These are phyloP conservation scores for Clusia tigrina DNA, from an alignment of 2,888 invertebrate species.

Conservation along the genomic window DNA sequence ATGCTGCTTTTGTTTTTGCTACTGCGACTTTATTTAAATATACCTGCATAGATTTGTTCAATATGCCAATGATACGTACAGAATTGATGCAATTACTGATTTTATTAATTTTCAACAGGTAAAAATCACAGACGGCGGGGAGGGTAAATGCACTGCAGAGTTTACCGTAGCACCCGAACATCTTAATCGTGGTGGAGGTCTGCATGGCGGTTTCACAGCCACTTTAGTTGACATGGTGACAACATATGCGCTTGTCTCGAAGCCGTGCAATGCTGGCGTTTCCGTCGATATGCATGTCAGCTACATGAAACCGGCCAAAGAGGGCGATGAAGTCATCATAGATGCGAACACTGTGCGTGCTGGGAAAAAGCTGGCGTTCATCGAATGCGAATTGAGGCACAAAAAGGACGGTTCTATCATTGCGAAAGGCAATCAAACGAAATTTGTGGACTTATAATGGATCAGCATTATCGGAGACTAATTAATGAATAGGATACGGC, in stretches of 20 bases:
- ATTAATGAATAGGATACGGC: too few species aligned
- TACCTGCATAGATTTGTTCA: too few species aligned
- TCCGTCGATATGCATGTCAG: constrained; percentile 86
- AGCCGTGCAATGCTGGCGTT: constrained; percentile 74
- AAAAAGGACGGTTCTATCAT: constrained; percentile 76
- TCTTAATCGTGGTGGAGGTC: constrained; percentile 74
- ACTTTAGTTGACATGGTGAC: constrained; percentile 77
- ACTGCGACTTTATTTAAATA: too few species aligned
- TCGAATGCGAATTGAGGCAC: constrained; percentile 80
- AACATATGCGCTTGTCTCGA: constrained; percentile 77
- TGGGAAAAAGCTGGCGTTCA: constrained; percentile 81
- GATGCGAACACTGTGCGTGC: constrained; percentile 78
- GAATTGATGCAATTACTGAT: too few species aligned
- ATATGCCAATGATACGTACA: too few species aligned
- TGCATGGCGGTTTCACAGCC: constrained; percentile 87
- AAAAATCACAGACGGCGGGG: constrained; percentile 66
- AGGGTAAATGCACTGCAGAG: constrained; percentile 78
- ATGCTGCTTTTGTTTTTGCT: too few species aligned
- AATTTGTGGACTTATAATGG: constrained; percentile 67
- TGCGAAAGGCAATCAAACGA: constrained; percentile 85
- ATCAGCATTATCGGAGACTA: too few species aligned
- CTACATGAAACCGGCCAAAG: constrained; percentile 76
- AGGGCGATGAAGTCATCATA: constrained; percentile 80
- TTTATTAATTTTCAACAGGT: too few species aligned
- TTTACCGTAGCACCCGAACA: constrained; percentile 77